Evolutionary conservation across 64 coral and sea anemone genomes (phyloP).

Genomic region (Stichodactyla mertensii): DNA sequence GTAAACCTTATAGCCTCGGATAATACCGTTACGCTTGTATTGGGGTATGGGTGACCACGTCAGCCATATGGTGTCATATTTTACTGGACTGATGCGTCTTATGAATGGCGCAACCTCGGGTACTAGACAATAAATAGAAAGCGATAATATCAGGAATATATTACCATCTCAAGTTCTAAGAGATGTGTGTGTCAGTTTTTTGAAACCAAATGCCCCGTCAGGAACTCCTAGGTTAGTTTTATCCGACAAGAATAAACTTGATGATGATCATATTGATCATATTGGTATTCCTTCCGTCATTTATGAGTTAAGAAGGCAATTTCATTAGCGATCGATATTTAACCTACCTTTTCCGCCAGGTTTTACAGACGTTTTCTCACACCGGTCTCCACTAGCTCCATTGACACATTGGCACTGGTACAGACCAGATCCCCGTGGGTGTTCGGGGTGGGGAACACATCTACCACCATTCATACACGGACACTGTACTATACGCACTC

Average conservation of each 20-base stretch:
- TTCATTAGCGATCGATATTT: too few relatives aligned
- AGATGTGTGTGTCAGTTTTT: too few relatives aligned
- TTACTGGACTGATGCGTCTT: background rate
- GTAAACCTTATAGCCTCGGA: background rate
- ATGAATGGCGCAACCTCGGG: background rate
- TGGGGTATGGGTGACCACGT: background rate
- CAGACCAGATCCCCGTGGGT: background rate
- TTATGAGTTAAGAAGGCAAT: too few relatives aligned
- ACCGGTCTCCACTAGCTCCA: conserved; percentile 25
- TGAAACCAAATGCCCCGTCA: too few relatives aligned
- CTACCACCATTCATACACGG: conserved; percentile 1
- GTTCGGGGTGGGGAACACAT: conserved; percentile 7
- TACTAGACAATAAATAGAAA: background rate
- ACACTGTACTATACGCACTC: background rate
- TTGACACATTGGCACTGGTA: conserved; percentile 15
- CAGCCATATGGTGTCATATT: background rate
- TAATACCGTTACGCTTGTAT: background rate
- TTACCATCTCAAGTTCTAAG: too few relatives aligned
- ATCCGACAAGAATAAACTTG: too few relatives aligned
- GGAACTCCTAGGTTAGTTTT: too few relatives aligned
- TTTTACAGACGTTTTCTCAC: background rate
- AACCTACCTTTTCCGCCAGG: too few relatives aligned
- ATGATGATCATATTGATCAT: too few relatives aligned
- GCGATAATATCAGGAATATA: too few relatives aligned
- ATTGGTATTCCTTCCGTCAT: too few relatives aligned